These are phyloP conservation scores for Onychostoma macrolepis DNA, from an alignment of 2,113 vertebrate species.

Conservation along the genomic window DNA sequence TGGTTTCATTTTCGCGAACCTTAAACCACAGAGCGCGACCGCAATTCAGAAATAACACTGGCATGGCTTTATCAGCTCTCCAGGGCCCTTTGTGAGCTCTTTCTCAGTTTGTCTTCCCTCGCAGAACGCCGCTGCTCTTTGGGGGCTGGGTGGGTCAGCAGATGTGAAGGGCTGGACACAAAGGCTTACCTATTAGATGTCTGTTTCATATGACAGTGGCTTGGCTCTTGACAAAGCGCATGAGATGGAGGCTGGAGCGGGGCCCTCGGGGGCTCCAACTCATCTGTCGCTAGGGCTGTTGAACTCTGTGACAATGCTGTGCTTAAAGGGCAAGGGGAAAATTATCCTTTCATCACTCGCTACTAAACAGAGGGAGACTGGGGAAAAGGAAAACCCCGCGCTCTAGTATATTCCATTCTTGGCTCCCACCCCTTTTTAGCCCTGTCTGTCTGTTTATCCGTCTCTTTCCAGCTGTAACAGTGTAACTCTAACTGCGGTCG, in stretches of 20 bases:
- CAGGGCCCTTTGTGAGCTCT: constrained; percentile 66
- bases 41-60: constrained; percentile 64
- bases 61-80: constrained; percentile 70
- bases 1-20: constrained; percentile 48
- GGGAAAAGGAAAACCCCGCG: constrained; percentile 55
- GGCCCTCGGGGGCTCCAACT: constrained; percentile 72
- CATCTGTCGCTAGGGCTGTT: constrained; percentile 75
- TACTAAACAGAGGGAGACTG: constrained; percentile 67
- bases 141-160: constrained; percentile 74
- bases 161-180: constrained; percentile 78
- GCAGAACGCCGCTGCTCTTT: constrained; percentile 63
- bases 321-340: constrained; percentile 74
- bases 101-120: constrained; percentile 54
- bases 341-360: constrained; percentile 73
- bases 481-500: constrained; percentile 44
- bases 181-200: constrained; percentile 81
- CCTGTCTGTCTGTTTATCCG: constrained; percentile 49
- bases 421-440: constrained; percentile 15
- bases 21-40: constrained; percentile 60
- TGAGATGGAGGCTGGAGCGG: constrained; percentile 70
- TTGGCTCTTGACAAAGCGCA: constrained; percentile 70
- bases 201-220: constrained; percentile 68
- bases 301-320: constrained; percentile 76
- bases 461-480: constrained; percentile 53
- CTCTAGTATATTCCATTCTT: constrained; percentile 50